A percentile compares a stretch with the other conserved stretches of the same genome.
Evolutionary conservation across 2,113 vertebrate genomes (phyloP).

Genomic region (Apus apus): DNA sequence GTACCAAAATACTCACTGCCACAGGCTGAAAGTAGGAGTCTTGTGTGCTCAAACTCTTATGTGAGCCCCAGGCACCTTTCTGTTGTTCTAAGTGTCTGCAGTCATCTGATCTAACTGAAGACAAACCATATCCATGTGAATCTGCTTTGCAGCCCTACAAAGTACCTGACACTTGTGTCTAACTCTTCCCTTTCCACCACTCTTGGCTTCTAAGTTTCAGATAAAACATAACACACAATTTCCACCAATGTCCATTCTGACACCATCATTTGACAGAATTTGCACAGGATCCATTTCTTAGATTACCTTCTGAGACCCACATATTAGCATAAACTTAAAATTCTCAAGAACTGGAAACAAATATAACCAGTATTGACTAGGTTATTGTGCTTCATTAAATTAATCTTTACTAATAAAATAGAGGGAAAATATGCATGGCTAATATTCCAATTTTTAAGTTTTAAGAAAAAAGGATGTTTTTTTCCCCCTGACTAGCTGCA

Average conservation of each 20-base stretch:
- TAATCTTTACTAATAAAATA: constrained; percentile 68
- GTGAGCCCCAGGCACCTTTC: background rate
- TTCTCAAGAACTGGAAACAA: constrained; percentile 36
- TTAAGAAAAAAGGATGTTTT: constrained; percentile 72
- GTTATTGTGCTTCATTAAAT: constrained; percentile 65
- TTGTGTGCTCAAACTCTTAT: background rate
- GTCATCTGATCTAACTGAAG: background rate
- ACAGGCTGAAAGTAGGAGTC: background rate
- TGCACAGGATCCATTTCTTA: background rate
- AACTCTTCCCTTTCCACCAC: background rate
- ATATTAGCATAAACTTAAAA: constrained; percentile 33
- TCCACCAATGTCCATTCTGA: background rate
- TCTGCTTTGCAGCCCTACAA: background rate
- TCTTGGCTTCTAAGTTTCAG: background rate
- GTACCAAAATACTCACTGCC: background rate
- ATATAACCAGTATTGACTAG: constrained; percentile 62
- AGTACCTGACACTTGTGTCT: background rate
- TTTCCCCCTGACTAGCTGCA: constrained; percentile 61
- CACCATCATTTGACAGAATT: background rate
- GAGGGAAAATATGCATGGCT: constrained; percentile 8
- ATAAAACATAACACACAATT: background rate
- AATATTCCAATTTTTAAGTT: constrained; percentile 70
- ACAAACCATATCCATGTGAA: background rate
- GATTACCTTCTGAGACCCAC: background rate
- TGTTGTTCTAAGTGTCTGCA: background rate